Evolutionary conservation across 1,140 invertebrate genomes (phyloP).

Genomic region (Tyrophagus putrescentiae): DNA sequence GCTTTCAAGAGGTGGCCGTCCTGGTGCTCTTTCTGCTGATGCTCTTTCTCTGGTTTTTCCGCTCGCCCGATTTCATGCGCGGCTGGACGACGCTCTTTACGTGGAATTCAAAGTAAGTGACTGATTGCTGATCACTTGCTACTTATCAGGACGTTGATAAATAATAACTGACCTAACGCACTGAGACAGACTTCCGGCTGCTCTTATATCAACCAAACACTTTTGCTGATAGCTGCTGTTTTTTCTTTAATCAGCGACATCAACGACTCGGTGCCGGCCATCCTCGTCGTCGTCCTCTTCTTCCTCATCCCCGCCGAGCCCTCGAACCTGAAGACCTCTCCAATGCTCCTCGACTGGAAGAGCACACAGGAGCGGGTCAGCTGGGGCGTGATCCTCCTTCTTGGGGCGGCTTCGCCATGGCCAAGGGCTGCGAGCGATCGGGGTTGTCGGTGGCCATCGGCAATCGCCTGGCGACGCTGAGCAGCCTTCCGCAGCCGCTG

Average conservation of each 20-base stretch:
- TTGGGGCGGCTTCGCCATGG: conserved; percentile 74
- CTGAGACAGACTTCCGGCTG: too few species aligned
- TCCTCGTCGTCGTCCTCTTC: conserved; percentile 34
- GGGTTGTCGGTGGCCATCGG: conserved; percentile 12
- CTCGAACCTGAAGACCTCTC: conserved; percentile 21
- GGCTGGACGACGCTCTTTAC: conserved; percentile 48
- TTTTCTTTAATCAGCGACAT: conserved; percentile 32
- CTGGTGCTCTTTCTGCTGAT: conserved; percentile 58
- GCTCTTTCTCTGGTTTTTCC: conserved; percentile 71
- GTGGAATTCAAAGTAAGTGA: neutral
- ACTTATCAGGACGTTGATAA: neutral
- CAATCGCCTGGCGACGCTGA: neutral
- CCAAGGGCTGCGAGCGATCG: conserved; percentile 51
- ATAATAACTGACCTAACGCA: conserved; percentile 15
- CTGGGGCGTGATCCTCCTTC: conserved; percentile 38
- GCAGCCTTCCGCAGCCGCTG: neutral
- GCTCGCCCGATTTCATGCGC: conserved; percentile 60
- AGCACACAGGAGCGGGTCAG: conserved; percentile 34
- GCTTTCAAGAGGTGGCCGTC: conserved; percentile 59
- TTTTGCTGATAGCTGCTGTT: neutral
- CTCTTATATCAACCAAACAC: too few species aligned
- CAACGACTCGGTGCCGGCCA: conserved; percentile 35
- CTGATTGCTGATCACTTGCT: neutral
- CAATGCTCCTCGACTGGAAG: conserved; percentile 33
- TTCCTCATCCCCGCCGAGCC: conserved; percentile 31